A percentile compares a stretch with the other conserved stretches of the same genome.
Evolutionary conservation across 2,113 vertebrate species (phyloP).

Genomic region (Turnix velox): DNA sequence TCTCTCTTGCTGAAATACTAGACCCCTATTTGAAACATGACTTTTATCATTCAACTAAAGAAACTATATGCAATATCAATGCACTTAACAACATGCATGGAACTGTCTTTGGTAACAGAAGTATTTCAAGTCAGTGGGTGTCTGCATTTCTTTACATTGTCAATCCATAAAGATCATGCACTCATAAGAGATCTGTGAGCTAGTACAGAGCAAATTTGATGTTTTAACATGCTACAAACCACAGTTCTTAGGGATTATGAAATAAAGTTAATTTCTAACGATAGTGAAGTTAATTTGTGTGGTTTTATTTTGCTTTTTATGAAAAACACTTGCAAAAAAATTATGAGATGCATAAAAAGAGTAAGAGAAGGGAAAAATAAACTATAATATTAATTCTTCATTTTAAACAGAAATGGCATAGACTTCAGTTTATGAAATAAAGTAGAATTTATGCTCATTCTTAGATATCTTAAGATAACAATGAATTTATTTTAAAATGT

Average conservation of each 20-base stretch:
- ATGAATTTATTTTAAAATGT: not conserved
- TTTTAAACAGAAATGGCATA: not conserved
- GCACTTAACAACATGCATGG: not conserved
- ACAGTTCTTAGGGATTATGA: not conserved
- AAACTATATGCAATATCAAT: not conserved
- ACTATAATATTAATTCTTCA: not conserved
- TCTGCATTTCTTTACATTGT: not conserved
- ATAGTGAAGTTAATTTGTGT: not conserved
- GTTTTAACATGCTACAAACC: not conserved
- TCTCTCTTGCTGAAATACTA: not conserved
- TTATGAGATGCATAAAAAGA: not conserved
- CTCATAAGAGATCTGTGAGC: not conserved
- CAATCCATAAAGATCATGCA: not conserved
- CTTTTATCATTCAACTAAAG: not conserved
- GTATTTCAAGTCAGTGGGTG: not conserved
- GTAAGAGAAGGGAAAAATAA: not conserved
- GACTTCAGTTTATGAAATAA: not conserved
- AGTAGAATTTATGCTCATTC: not conserved
- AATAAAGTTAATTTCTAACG: slow-evolving; percentile 4
- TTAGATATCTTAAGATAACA: not conserved
- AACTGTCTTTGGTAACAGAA: not conserved
- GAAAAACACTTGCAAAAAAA: not conserved
- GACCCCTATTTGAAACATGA: not conserved
- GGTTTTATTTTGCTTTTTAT: not conserved
- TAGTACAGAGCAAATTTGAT: not conserved